Evolutionary conservation across 2,113 vertebrate genomes (phyloP).

Genomic region (Tilapia sparmanii): DNA sequence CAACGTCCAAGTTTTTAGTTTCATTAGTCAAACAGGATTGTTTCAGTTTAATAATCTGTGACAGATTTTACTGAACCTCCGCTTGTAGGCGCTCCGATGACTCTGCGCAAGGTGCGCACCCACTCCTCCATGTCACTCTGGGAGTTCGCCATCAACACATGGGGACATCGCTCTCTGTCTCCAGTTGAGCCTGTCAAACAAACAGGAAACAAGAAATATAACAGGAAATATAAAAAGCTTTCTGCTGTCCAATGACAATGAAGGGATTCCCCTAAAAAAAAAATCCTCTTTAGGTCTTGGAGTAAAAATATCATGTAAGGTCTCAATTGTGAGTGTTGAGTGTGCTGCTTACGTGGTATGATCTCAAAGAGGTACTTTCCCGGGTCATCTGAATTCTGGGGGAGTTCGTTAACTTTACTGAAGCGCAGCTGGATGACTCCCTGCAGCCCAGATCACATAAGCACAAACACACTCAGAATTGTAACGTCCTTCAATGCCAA

Average conservation of each 20-base stretch:
- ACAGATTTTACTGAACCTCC: slow-evolving; percentile 75
- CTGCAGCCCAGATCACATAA: slow-evolving; percentile 57
- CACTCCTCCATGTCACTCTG: slow-evolving; percentile 92
- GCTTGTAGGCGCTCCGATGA: slow-evolving; percentile 69
- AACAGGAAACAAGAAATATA: not conserved
- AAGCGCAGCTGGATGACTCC: slow-evolving; percentile 81
- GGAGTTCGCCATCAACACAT: slow-evolving; percentile 88
- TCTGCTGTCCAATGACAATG: not conserved
- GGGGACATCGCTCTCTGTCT: slow-evolving; percentile 80
- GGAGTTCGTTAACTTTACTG: slow-evolving; percentile 81
- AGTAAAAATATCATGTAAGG: not conserved
- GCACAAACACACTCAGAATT: not conserved
- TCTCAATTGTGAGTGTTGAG: not conserved
- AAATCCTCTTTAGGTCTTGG: not conserved
- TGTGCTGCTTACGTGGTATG: slow-evolving; percentile 77
- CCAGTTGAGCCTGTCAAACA: slow-evolving; percentile 62
- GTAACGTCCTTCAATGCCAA: not conserved
- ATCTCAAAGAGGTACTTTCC: slow-evolving; percentile 92
- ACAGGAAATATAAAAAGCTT: not conserved
- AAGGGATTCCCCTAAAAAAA: not conserved
- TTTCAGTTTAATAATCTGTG: not conserved
- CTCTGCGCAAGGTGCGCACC: slow-evolving; percentile 83
- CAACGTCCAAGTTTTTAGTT: not conserved
- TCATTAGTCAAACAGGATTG: not conserved
- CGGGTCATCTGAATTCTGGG: slow-evolving; percentile 78